phyloP scores from a whole-genome alignment of 2,797 vertebrate species.

The Tinamus major region DNA sequence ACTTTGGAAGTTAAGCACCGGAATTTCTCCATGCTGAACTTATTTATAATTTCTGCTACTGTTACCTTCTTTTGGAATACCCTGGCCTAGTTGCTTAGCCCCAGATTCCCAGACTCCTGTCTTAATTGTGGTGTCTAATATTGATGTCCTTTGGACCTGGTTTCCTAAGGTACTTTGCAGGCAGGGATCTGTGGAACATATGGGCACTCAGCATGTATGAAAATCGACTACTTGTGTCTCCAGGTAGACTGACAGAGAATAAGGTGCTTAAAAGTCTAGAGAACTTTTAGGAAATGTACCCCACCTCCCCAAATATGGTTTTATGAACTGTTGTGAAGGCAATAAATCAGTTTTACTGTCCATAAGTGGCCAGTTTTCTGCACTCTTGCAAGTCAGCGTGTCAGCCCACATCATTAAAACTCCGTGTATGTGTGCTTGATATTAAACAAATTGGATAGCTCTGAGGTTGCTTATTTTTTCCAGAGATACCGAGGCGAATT shows the following conservation, averaged over 20 bases:
- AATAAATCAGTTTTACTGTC: background rate
- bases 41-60: background rate
- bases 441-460: slow-evolving; percentile 38
- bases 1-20: background rate
- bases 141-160: background rate
- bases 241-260: background rate
- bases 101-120: background rate
- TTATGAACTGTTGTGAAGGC: background rate
- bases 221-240: background rate
- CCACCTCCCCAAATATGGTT: background rate
- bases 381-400: background rate
- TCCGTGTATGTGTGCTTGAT: background rate
- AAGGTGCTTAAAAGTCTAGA: background rate
- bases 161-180: rapidly evolving
- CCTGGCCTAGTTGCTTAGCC: background rate
- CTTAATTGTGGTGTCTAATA: background rate
- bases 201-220: background rate
- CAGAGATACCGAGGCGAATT: slow-evolving; percentile 10
- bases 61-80: background rate
- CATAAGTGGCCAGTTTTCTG: background rate
- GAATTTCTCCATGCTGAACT: background rate
- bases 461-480: slow-evolving; percentile 57
- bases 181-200: background rate
- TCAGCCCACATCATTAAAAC: slow-evolving; percentile 14
- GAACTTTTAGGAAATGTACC: background rate